phyloP scores from a whole-genome alignment of 2,113 vertebrate species.

The Periophthalmus modestus region DNA sequence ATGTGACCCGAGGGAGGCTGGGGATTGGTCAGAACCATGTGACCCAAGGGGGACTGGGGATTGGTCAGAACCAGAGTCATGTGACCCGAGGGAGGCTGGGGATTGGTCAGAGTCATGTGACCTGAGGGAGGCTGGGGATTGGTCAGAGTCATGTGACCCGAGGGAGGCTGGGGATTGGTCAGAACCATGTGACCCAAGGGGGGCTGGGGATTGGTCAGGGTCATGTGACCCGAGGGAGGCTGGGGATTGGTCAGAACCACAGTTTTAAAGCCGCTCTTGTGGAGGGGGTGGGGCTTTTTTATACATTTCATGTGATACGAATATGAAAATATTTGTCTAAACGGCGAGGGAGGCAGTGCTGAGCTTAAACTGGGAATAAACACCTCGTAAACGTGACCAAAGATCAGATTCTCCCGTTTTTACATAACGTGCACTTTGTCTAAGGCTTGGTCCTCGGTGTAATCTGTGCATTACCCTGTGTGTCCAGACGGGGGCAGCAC shows the following conservation, averaged over 20 bases:
- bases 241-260: neutral
- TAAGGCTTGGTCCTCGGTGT: conserved; percentile 3
- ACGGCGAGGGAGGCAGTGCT: neutral
- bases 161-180: neutral
- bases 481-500: neutral
- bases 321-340: conserved; percentile 3
- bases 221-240: neutral
- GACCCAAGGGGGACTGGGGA: neutral
- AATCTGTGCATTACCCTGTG: neutral
- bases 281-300: neutral
- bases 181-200: neutral
- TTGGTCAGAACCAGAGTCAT: neutral
- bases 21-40: neutral
- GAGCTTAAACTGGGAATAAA: neutral
- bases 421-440: neutral
- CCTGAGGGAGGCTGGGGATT: neutral
- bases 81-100: neutral
- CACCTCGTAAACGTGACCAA: neutral
- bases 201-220: neutral
- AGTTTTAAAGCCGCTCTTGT: too few species aligned
- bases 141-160: neutral
- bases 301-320: neutral
- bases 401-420: neutral
- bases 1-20: neutral
- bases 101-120: neutral